Evolutionary conservation across 2,888 invertebrate genomes (phyloP), one percentile per base, ranked within the genome.

Genomic region (Eupsilia transversa): DNA sequence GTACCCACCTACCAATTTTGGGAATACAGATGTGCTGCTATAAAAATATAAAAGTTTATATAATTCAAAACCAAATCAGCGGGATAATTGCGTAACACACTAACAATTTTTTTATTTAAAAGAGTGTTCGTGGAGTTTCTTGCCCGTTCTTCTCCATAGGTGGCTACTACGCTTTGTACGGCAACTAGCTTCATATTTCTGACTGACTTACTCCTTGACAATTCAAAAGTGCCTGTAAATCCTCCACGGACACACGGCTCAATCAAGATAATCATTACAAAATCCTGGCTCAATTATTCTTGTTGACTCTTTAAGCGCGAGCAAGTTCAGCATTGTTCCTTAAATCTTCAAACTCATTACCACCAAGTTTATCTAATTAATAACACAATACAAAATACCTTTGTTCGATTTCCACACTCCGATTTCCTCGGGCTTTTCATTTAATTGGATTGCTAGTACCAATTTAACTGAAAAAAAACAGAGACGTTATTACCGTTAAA

Each of bases 321-420:
- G 27, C 20, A 61, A 41, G 20, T 41, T 41, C 33, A 33, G 52
- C 60, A 35, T 2, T 57, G 5, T 56, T n/a, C 17, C 56, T 70
- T 66, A 30, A n/a, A 49, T 71, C 46, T 76, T 20, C 35, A 43
- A 68, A 2, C 33, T 41, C 38, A 72, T 66, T 63, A 73, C 20
- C 41, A 14, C 27, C 71, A 23, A 75, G 70, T 77, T 57, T 27
- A 60, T 70, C 6, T 72, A 69, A 68, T 77, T 69, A 59, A 74
- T 80, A 75, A 76, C 66, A 66, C 46, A 77, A 73, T 33, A 33
- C 49, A 57, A 65, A 73, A 67, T 56, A 59, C 57, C 73, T 72
- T 75, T 74, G 41, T 67, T 66, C 61, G 49, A 72, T 72, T 78
- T 56, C 69, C 14, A 49, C 66, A 66, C 41, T 69, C 43, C 66